Percentiles rank a stretch among this genome's conserved stretches.
These are phyloP conservation scores for Dicyrtomina minuta DNA, from an alignment of 2,888 invertebrate genomes.

Conservation along the genomic window DNA sequence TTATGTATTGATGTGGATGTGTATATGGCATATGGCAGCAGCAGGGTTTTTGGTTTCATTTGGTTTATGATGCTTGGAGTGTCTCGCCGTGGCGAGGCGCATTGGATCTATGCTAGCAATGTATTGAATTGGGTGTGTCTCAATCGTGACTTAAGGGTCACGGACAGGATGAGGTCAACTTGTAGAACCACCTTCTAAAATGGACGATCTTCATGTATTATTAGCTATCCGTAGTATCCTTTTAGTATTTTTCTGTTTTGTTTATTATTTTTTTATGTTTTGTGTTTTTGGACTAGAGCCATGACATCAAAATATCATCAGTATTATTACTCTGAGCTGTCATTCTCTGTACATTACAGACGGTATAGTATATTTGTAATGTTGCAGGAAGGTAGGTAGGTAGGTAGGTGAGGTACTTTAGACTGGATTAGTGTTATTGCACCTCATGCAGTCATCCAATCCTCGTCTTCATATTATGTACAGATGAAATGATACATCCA, in stretches of 20 bases:
- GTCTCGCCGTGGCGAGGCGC: neutral
- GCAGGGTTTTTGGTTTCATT: neutral
- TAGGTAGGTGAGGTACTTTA: too few relatives aligned
- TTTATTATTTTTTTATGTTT: too few relatives aligned
- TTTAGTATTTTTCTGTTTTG: too few relatives aligned
- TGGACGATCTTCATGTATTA: constrained; percentile 18
- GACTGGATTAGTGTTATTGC: too few relatives aligned
- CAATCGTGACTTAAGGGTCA: constrained; percentile 48
- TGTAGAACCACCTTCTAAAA: constrained; percentile 37
- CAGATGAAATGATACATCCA: neutral
- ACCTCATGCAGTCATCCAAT: too few relatives aligned
- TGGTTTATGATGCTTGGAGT: neutral
- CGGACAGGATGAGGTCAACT: constrained; percentile 45
- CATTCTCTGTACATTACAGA: too few relatives aligned
- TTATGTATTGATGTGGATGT: neutral
- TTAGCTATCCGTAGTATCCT: too few relatives aligned
- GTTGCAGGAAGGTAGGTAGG: too few relatives aligned
- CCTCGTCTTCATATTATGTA: neutral
- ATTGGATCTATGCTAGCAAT: neutral
- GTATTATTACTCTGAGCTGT: neutral
- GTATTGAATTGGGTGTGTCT: constrained; percentile 40
- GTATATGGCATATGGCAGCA: too few relatives aligned
- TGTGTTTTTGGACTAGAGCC: too few relatives aligned
- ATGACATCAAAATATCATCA: neutral
- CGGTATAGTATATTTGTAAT: too few relatives aligned